Evolutionary conservation across 2,797 vertebrate genomes (phyloP).

Genomic region (Xiphophorus birchmanni): DNA sequence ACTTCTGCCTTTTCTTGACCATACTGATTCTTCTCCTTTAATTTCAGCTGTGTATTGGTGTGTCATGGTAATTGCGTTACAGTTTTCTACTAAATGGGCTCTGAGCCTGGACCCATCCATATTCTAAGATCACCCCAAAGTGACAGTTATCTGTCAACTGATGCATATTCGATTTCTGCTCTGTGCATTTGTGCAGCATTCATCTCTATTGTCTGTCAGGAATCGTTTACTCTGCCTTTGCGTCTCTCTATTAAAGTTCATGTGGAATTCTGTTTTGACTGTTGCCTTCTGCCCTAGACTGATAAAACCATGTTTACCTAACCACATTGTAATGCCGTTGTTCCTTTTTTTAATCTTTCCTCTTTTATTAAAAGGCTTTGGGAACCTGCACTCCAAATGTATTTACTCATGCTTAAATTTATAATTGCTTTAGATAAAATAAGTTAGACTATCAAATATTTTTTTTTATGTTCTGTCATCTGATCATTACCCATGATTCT

Average conservation of each 20-base stretch:
- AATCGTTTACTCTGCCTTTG: constrained; percentile 3
- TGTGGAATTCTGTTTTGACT: constrained; percentile 18
- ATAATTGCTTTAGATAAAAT: constrained; percentile 2
- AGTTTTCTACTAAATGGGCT: constrained; percentile 75
- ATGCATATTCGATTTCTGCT: constrained; percentile 66
- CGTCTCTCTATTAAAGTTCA: not conserved
- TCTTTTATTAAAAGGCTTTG: constrained; percentile 8
- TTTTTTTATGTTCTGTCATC: not conserved
- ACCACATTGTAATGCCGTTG: constrained; percentile 17
- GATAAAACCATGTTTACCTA: constrained; percentile 15
- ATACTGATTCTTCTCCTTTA: constrained; percentile 72
- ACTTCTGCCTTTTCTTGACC: constrained; percentile 66
- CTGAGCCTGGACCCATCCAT: constrained; percentile 62
- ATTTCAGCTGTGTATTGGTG: constrained; percentile 74
- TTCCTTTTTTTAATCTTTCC: constrained; percentile 35
- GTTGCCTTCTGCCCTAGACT: constrained; percentile 20
- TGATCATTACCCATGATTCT: not conserved
- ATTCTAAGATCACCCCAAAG: constrained; percentile 62
- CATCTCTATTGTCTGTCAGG: constrained; percentile 28
- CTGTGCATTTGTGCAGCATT: constrained; percentile 37
- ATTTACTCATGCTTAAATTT: not conserved
- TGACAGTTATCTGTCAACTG: constrained; percentile 70
- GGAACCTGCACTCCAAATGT: not conserved
- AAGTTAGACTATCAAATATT: not conserved
- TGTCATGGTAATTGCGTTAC: constrained; percentile 74